phyloP scores from a whole-genome alignment of 64 coral and sea anemone species.

The Acropora yongei region DNA sequence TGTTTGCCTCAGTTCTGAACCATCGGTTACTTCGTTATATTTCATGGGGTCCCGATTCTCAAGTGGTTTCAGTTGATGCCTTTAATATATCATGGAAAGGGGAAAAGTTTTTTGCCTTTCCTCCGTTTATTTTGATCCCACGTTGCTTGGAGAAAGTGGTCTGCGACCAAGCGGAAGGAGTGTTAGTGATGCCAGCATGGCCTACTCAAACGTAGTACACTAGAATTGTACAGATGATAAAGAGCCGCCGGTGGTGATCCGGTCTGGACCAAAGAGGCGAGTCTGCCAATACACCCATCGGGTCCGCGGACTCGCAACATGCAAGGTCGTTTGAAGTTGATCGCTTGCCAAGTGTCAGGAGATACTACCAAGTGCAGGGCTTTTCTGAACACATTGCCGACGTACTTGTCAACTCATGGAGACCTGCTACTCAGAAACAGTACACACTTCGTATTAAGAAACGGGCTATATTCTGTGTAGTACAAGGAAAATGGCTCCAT shows the following conservation, averaged over 20 bases:
- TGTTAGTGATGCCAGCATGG: slow-evolving; percentile 70
- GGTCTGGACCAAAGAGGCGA: slow-evolving; percentile 17
- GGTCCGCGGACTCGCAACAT: slow-evolving; percentile 35
- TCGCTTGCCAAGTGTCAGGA: slow-evolving; percentile 65
- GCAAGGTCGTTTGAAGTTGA: slow-evolving; percentile 55
- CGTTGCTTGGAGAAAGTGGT: slow-evolving; percentile 68
- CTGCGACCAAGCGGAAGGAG: slow-evolving; percentile 48
- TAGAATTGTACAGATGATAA: slow-evolving; percentile 61
- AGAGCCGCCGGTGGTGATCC: slow-evolving; percentile 56
- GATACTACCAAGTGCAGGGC: slow-evolving; percentile 24
- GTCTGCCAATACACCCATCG: slow-evolving; percentile 53
- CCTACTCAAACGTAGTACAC: slow-evolving; percentile 62
- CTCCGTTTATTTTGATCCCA: slow-evolving; percentile 31
- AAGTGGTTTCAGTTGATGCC: slow-evolving; percentile 49
- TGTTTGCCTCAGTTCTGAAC: slow-evolving; percentile 67
- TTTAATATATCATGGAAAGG: slow-evolving; percentile 30
- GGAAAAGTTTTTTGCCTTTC: slow-evolving; percentile 29
- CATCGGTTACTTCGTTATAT: slow-evolving; percentile 56
- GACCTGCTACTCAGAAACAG: slow-evolving; percentile 63
- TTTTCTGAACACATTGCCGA: slow-evolving; percentile 64
- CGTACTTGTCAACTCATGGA: slow-evolving; percentile 71
- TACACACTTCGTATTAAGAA: slow-evolving; percentile 47
- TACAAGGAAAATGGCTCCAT: slow-evolving; percentile 66
- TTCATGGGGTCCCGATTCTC: slow-evolving; percentile 65
- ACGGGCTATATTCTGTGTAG: slow-evolving; percentile 64